Conservation (phyloP, 2,888 invertebrate species). For the Dione vanillae region DNA sequence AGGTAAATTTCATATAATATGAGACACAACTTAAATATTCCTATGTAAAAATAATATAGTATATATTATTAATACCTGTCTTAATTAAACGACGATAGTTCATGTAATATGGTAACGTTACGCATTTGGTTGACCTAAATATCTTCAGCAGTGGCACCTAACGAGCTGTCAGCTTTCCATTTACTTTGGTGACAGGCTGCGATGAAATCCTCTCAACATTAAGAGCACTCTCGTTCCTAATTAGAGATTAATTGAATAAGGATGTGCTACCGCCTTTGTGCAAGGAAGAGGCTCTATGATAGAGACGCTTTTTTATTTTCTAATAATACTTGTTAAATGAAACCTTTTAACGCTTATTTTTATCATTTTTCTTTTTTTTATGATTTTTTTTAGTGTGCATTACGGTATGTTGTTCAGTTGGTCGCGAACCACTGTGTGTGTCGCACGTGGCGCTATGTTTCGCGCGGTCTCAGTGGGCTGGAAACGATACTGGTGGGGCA, state of each 20-base stretch:
- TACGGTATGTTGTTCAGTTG: constrained; percentile 60
- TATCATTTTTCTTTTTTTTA: not conserved
- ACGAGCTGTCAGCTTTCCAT: constrained; percentile 76
- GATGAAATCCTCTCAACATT: constrained; percentile 77
- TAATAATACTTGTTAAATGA: not conserved
- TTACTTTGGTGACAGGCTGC: constrained; percentile 71
- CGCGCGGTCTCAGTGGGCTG: constrained; percentile 77
- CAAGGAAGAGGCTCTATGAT: constrained; percentile 9
- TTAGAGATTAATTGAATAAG: constrained; percentile 82
- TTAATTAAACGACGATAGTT: not conserved
- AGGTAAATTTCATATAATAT: not conserved
- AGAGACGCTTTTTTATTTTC: not conserved
- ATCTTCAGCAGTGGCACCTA: constrained; percentile 52
- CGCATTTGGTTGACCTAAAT: constrained; percentile 64
- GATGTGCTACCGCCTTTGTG: constrained; percentile 52
- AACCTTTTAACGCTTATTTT: not conserved
- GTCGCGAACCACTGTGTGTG: constrained; percentile 70
- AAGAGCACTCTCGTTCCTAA: constrained; percentile 81
- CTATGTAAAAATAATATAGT: not conserved
- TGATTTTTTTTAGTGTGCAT: constrained; percentile 13
- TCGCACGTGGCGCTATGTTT: constrained; percentile 75
- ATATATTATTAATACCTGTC: not conserved
- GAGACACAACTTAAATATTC: not conserved
- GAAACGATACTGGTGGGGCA: constrained; percentile 82
- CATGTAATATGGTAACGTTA: constrained; percentile 8